phyloP scores from a whole-genome alignment of 2,797 vertebrate genomes.

The Falco berigora region DNA sequence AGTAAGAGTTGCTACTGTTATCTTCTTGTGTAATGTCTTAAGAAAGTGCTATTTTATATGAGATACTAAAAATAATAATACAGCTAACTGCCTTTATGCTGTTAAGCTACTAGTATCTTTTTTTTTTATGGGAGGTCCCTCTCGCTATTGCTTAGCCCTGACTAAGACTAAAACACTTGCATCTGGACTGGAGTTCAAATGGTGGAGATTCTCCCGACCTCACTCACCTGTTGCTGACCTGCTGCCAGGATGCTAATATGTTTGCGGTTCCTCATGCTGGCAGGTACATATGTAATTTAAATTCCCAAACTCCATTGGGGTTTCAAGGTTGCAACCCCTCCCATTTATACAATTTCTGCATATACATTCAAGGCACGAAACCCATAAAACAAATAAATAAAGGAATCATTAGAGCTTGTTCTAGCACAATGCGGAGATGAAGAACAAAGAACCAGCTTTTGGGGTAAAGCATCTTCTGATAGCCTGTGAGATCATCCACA shows the following conservation, averaged over 20 bases:
- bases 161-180: not conserved
- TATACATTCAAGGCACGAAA: not conserved
- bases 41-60: not conserved
- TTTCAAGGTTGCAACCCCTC: not conserved
- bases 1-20: no score
- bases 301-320: not conserved
- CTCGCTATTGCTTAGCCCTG: fast-evolving
- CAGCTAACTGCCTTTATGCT: not conserved
- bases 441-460: not conserved
- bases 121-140: not conserved
- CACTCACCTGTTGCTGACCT: not conserved
- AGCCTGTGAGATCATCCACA: not conserved
- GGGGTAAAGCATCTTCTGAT: not conserved
- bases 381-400: not conserved
- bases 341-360: not conserved
- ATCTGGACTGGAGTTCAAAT: not conserved
- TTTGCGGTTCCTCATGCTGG: not conserved
- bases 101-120: not conserved
- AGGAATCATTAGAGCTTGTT: not conserved
- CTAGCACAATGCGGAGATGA: not conserved
- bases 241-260: not conserved
- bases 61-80: not conserved
- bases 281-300: not conserved
- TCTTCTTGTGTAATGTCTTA: not conserved
- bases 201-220: not conserved